These are phyloP conservation scores for Limosa lapponica DNA, from an alignment of 2,797 vertebrate genomes.

Conservation along the genomic window DNA sequence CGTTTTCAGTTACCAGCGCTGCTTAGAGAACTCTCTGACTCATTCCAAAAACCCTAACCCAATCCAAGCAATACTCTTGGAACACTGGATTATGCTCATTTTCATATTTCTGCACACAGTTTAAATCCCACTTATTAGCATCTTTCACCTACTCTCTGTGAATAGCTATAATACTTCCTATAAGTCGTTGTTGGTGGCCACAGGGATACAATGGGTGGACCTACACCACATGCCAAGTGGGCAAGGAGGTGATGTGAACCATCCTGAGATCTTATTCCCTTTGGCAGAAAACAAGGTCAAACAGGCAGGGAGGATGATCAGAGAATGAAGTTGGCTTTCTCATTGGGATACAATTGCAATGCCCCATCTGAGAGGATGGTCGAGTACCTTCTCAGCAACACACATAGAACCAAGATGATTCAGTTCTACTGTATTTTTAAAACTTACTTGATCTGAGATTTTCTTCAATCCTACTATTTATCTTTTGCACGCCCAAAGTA, in stretches of 20 bases:
- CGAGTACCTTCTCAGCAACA: not conserved
- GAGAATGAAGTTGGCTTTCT: not conserved
- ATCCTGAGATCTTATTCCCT: not conserved
- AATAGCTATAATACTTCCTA: not conserved
- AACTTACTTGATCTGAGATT: not conserved
- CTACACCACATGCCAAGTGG: rapidly evolving
- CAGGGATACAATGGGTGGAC: rapidly evolving
- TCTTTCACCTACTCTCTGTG: not conserved
- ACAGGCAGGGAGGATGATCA: not conserved
- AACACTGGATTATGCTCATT: not conserved
- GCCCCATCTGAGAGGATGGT: not conserved
- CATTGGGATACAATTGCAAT: rapidly evolving
- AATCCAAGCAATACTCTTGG: not conserved
- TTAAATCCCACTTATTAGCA: not conserved
- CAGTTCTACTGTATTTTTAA: not conserved
- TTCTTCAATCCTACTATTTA: not conserved
- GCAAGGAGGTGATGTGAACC: not conserved
- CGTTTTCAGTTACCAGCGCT: not conserved
- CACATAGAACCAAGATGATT: not conserved
- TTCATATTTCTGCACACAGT: not conserved
- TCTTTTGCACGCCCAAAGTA: not conserved
- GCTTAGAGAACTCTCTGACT: not conserved
- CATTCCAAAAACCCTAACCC: not conserved
- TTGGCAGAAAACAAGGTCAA: not conserved
- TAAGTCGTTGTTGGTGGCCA: not conserved